Base-by-base conservation (phyloP, 2,888 invertebrate genomes). In the Azorinus chamasolen region DNA sequence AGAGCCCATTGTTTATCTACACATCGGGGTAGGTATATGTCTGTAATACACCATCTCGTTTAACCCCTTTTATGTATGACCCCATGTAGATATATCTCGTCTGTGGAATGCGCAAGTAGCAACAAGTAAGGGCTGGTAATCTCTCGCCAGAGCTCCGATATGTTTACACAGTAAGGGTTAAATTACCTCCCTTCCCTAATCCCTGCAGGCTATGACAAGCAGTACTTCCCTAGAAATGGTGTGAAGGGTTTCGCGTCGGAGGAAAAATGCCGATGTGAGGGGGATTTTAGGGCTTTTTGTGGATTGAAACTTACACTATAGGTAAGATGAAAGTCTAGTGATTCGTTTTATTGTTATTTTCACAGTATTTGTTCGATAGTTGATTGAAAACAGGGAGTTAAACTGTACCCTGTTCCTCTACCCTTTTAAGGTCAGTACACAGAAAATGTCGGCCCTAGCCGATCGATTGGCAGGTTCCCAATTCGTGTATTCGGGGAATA, bases 361-460 rank as follows among this genome's bases (percentile, higher is more conserved):
- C 16, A 8, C 3, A 10, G 20, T 24, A 68, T 41, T 61, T 39
- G 50, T 18, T 2, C 4, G 32, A n/a, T 25, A 32, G 12, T 32
- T n/a, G 25, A 22, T 41, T n/a, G 43, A 63, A 24, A 58, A 50
- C n/a, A 32, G 2, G 18, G 37, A 55, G 61, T 65, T 73, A 76
- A 73, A 57, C 69, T 62, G 73, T 63, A 76, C 80, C 80, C 76
- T 70, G 62, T 72, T 76, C 70, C 32, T 32, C 70, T 69, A 76
- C 78, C 80, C 76, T 74, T 76, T 73, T 76, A 74, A 75, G 80
- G 80, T 80, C 80, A 80, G 69, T 65, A 69, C 62, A 46, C 70
- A 63, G 54, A 81, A 81, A 68, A 81, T 81, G 81, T 81, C 81
- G 81, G 81, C 81, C 81, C 81, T 81, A 78, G 69, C 58, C 48